Conservation (phyloP, 2,113 vertebrate species). For the Petrocephalus microphthalmus region DNA sequence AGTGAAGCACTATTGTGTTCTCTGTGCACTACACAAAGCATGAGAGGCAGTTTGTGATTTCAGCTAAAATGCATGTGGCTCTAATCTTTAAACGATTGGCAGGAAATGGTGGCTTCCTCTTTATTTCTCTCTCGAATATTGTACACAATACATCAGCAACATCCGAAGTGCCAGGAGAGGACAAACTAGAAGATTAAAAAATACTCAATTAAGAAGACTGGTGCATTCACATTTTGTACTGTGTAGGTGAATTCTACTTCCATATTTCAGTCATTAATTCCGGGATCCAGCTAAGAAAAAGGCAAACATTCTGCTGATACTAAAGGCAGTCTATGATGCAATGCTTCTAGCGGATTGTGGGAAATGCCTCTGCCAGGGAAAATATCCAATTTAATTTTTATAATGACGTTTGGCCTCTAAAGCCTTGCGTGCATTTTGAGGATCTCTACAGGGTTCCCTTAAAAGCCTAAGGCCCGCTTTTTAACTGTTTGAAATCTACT, state of each 20-base stretch:
- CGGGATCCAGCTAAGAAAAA: conserved; percentile 39
- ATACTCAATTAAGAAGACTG: background rate
- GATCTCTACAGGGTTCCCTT: conserved; percentile 33
- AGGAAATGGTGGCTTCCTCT: background rate
- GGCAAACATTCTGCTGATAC: conserved; percentile 53
- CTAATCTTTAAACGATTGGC: background rate
- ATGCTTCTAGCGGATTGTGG: conserved; percentile 51
- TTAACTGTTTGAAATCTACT: conserved; percentile 33
- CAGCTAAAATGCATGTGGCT: background rate
- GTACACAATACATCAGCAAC: background rate
- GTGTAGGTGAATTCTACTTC: conserved; percentile 36
- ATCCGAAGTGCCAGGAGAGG: background rate
- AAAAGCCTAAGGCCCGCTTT: conserved; percentile 12
- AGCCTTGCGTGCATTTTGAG: conserved; percentile 47
- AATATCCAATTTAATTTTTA: conserved; percentile 66
- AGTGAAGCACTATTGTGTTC: background rate
- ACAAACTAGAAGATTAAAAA: background rate
- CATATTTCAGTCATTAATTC: conserved; percentile 35
- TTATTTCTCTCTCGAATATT: background rate
- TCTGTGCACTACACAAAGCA: background rate
- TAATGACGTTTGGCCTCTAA: conserved; percentile 55
- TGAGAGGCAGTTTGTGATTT: background rate
- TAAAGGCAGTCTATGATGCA: conserved; percentile 33
- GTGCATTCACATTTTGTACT: conserved; percentile 3
- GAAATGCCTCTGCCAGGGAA: conserved; percentile 54